A percentile compares a stretch with the other conserved stretches of the same genome.
Evolutionary conservation across 2,113 vertebrate genomes (phyloP).

Genomic region (Nycticryphes semicollaris): DNA sequence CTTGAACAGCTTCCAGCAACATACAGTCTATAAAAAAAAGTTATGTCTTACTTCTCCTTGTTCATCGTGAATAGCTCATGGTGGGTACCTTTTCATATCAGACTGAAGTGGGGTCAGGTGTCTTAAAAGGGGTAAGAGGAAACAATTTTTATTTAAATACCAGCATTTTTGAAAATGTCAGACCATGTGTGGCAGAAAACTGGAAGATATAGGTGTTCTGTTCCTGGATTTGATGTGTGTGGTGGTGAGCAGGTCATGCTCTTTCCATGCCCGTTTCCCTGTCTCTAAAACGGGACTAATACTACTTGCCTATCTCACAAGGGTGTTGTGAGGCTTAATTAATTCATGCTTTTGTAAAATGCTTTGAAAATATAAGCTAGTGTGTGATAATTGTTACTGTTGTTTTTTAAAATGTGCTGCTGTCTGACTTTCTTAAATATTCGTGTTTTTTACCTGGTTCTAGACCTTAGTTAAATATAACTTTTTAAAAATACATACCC

Average conservation of each 20-base stretch:
- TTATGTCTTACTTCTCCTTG: not conserved
- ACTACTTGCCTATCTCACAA: constrained; percentile 48
- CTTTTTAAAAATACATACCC: constrained; percentile 15
- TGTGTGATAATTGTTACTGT: not conserved
- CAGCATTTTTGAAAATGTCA: not conserved
- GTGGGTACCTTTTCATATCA: not conserved
- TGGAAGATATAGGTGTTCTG: not conserved
- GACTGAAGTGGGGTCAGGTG: not conserved
- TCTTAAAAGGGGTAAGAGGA: not conserved
- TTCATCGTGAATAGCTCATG: not conserved
- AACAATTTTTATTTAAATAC: not conserved
- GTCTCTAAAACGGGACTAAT: constrained; percentile 43
- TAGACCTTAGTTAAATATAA: constrained; percentile 20
- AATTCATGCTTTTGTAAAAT: constrained; percentile 24
- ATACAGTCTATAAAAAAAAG: not conserved
- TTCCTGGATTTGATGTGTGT: not conserved
- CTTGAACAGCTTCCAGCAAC: not conserved
- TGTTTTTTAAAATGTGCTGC: constrained; percentile 14
- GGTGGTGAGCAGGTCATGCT: not conserved
- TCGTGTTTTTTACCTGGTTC: not conserved
- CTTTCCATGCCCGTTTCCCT: not conserved
- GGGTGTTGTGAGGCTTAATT: constrained; percentile 24
- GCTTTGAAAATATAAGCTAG: not conserved
- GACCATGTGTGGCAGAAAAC: not conserved
- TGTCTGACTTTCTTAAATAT: not conserved